Evolutionary conservation across 2,113 vertebrate species (phyloP), one percentile per base, ranked within the genome.

Genomic region (Plectropomus leopardus): DNA sequence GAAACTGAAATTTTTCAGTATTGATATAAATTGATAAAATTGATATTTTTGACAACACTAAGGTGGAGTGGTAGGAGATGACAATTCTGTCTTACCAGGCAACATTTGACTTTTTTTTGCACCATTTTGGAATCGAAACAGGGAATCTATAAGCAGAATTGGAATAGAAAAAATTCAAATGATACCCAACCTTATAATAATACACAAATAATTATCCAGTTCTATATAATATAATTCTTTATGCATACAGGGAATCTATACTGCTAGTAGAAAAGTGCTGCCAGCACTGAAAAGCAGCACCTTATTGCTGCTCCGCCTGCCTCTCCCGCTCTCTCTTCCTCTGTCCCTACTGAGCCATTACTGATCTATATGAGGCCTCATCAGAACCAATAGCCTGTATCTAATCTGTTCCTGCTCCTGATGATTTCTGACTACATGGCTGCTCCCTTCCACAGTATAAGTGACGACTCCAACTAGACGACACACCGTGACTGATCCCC

Each of bases 321-420:
- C 23, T 84, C 82, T 76, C 81, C 78, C 4, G 14, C 57, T 40
- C 64, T 67, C 48, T 73, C 44, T 30, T 54, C 61, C 48, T 69
- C 36, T 3, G 44, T 84, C 78, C 80, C 68, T 26, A 69, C 78
- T 88, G 82, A 85, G 82, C 82, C 78, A 75, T 92, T 77, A 83
- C 86, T 86, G 92, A 92, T 90, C 80, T 83, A 81, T 71, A 75
- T 54, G 44, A 81, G 81, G 84, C 72, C 82, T 87, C 88, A 92
- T 93, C 90, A 86, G 83, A 91, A 82, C 88, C 86, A 93, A 91
- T 92, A 85, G 93, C 77, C 86, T 88, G 86, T 76, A 89, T 93
- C 89, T 92, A 92, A 92, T 88, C 85, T 89, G 68, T 61, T 83
- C 74, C 89, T 80, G 81, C 80, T 85, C 83, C 83, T 72, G 80